Evolutionary conservation across 2,797 vertebrate species (phyloP), one percentile per base, ranked within the genome.

Genomic region (Limosa lapponica): DNA sequence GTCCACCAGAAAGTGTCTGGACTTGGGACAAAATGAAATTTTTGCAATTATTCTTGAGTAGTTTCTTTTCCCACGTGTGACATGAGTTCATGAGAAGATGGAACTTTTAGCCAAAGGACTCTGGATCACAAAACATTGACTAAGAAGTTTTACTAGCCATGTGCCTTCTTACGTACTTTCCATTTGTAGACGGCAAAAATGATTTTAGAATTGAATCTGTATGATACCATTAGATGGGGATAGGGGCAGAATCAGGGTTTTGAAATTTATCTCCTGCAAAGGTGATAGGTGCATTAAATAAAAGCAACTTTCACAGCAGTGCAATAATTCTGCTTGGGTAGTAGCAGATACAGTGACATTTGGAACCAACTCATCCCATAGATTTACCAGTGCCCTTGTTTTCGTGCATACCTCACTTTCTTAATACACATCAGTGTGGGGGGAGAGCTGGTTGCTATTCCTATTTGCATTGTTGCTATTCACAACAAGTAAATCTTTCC

Each of bases 401-500:
- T 88, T 81, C 30, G 64, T 36, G 44, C 25, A 54, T 70, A 22
- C 30, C 12, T 67, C 52, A 36, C 32, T 86, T 81, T 93, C 64
- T 78, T 67, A 83, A 65, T 16, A 41, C 20, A 36, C 18, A 43
- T 36, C 34, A 43, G 22, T 43, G 27, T 32, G 1, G 10, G 11
- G 22, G 43, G 41, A 55, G n/a, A 87, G 46, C 37, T 78, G 54
- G 57, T 58, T 75, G 46, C 69, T 89, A 30, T 57, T 77, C 64
- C n/a, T 95, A 59, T 74, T 94, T 95, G 71, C 0, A 2, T 75
- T 88, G 71, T 59, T 93, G 84, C 82, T 93, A 93, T 97, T 96
- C 88, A 83, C 80, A 91, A 91, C 9, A 90, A 96, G 90, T 73
- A 88, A 92, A 95, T 65, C 72, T 94, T 96, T 89, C 84, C 82